Evolutionary conservation across 2,797 vertebrate genomes (phyloP).

Genomic region (Schizopygopsis malacanthus): DNA sequence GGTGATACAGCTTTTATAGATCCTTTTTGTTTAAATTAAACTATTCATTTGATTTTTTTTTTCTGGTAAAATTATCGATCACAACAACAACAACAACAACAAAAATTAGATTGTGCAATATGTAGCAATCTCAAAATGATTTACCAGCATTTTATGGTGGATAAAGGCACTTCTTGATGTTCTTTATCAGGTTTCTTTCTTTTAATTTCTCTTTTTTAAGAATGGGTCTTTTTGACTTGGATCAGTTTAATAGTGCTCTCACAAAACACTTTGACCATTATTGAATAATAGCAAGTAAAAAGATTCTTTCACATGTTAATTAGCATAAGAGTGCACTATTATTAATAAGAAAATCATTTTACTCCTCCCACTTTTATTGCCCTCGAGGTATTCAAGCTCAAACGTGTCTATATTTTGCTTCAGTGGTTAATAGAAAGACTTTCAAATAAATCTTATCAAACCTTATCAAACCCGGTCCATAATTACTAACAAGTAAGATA

Average conservation of each 20-base stretch:
- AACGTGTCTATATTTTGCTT: constrained; percentile 20
- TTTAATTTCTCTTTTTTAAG: background rate
- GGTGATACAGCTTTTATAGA: background rate
- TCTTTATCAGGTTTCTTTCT: background rate
- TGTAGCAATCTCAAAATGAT: background rate
- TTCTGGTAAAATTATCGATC: background rate
- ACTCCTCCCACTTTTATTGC: constrained; percentile 3
- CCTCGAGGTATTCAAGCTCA: constrained; percentile 11
- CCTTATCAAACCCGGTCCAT: constrained; percentile 67
- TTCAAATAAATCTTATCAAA: constrained; percentile 72
- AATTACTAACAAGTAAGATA: constrained; percentile 78
- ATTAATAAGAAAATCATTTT: background rate
- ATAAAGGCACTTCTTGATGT: background rate
- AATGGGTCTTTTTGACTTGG: background rate
- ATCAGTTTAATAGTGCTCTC: background rate
- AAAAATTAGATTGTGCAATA: background rate
- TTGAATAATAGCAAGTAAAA: background rate
- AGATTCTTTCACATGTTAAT: background rate
- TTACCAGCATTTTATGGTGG: background rate
- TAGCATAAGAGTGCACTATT: background rate
- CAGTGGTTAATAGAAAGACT: constrained; percentile 70
- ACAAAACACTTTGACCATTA: background rate
- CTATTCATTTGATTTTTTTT: background rate
- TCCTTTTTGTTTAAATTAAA: too few relatives aligned
- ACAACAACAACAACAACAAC: background rate